A percentile compares a stretch with the other conserved stretches of the same genome.
These are phyloP conservation scores for Cyclophora punctaria DNA, from an alignment of 2,888 invertebrate genomes.

Conservation along the genomic window DNA sequence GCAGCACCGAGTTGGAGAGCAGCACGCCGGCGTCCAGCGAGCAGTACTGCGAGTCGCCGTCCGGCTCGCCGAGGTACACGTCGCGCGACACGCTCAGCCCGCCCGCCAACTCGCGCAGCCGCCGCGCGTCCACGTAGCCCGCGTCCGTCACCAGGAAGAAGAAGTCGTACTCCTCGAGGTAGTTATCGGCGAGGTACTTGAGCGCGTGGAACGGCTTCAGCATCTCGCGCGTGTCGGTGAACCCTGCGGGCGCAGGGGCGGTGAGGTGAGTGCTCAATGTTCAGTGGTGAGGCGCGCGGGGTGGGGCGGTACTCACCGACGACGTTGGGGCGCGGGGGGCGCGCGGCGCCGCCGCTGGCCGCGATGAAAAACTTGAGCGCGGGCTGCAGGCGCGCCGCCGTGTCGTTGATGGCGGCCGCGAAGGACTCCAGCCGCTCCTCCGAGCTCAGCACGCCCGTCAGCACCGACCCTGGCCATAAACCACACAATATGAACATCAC, in stretches of 20 bases:
- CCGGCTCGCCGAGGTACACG: conserved; percentile 85
- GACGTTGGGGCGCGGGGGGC: conserved; percentile 76
- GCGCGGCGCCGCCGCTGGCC: conserved; percentile 56
- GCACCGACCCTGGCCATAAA: conserved; percentile 58
- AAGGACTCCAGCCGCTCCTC: conserved; percentile 82
- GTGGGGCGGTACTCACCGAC: conserved; percentile 65
- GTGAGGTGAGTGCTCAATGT: neutral
- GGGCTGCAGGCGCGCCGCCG: conserved; percentile 87
- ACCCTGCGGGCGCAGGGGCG: conserved; percentile 48
- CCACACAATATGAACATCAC: too few relatives aligned
- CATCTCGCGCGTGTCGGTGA: conserved; percentile 84
- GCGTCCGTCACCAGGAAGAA: conserved; percentile 91
- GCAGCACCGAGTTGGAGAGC: conserved; percentile 89
- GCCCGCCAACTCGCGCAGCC: conserved; percentile 81
- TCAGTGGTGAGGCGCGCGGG: too few relatives aligned
- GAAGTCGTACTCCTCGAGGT: conserved; percentile 92
- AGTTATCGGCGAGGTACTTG: conserved; percentile 92
- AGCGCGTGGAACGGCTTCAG: conserved; percentile 90
- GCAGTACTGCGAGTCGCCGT: conserved; percentile 78
- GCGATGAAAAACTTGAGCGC: conserved; percentile 88
- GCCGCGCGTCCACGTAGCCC: conserved; percentile 88
- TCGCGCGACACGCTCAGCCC: conserved; percentile 89
- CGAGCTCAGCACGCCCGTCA: conserved; percentile 89
- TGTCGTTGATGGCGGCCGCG: conserved; percentile 92
- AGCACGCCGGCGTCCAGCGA: conserved; percentile 88